Evolutionary conservation across 1,140 invertebrate genomes (phyloP), one percentile per base, ranked within the genome.

Genomic region (Ptiloglossa arizonensis): DNA sequence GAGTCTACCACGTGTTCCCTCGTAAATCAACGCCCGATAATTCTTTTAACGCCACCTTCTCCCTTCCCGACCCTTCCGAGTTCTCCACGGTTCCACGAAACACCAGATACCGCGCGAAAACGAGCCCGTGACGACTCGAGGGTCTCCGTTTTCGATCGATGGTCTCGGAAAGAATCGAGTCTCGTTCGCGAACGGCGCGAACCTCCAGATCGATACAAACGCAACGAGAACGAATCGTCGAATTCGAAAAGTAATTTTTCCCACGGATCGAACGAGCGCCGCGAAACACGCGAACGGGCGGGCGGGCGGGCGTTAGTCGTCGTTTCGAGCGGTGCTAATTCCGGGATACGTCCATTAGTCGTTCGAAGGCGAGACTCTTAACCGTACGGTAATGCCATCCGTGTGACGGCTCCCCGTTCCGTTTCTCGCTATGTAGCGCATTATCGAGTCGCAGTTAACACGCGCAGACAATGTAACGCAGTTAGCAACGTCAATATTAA

Each of bases 401-500:
- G 17, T 44, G 27, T 41, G 67, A 46, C 32, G 17, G 35, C 68
- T 13, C 13, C 24, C 0, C 56, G 17, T 32, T 44, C 46, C 32
- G 35, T 44, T 62, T 54, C 24, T 29, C 67, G 9, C 27, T 32
- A 32, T 17, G 1, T 8, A 3, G 2, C 62, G 38, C 27, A 56
- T 76, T 69, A 76, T 76, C 73, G 57, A 62, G 67, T 66, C 62
- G 60, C 32, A 44, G 77, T 79, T 67, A 74, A 66, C 50, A 67
- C 52, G 52, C 71, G 46, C 68, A 74, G 77, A 79, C 77, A 75
- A 75, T 75, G 46, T 79, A 74, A 79, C 35, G 46, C 54, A 62
- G 71, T 79, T 79, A 79, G 46, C 22, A 79, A 60, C 77, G 77
- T 79, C 77, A 75, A 79, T 79, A 79, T 79, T 79, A 74, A 79